Percentiles rank a stretch among this genome's conserved stretches.
Conservation (phyloP, 2,797 vertebrate genomes). For the Alfaro cultratus region DNA sequence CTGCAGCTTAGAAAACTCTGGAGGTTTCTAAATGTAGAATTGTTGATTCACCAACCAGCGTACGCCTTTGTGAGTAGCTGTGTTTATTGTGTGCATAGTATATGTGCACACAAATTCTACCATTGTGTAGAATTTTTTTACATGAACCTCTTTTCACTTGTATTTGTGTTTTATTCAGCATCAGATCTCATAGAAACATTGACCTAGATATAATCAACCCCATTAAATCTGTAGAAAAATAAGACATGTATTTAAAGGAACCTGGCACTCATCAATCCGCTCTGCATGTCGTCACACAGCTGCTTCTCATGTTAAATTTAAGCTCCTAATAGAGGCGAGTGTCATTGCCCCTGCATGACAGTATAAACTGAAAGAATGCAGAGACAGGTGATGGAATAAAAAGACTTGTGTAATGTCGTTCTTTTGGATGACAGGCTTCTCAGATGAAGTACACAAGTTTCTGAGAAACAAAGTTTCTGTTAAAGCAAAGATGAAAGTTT, state of each 20-base stretch:
- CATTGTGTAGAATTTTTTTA: slow-evolving; percentile 20
- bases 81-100: slow-evolving; percentile 8
- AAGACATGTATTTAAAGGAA: slow-evolving; percentile 55
- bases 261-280: slow-evolving; percentile 57
- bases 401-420: slow-evolving; percentile 58
- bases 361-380: slow-evolving; percentile 37
- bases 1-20: slow-evolving; percentile 62
- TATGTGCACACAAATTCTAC: slow-evolving; percentile 26
- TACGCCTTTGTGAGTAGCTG: slow-evolving; percentile 17
- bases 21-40: slow-evolving; percentile 60
- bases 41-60: slow-evolving; percentile 45
- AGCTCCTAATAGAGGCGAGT: slow-evolving; percentile 41
- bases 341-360: slow-evolving; percentile 35
- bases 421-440: slow-evolving; percentile 59
- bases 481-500: slow-evolving; percentile 21
- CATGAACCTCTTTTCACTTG: slow-evolving; percentile 29
- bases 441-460: slow-evolving; percentile 44
- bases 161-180: slow-evolving; percentile 35
- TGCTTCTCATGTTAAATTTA: slow-evolving; percentile 38
- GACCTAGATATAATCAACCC: slow-evolving; percentile 77
- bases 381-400: slow-evolving; percentile 58
- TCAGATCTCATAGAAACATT: slow-evolving; percentile 66
- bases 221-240: slow-evolving; percentile 47
- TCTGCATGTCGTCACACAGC: slow-evolving; percentile 29
- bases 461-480: slow-evolving; percentile 36